Evolutionary conservation across 92 coral and sea anemone species (phyloP).

Genomic region (Nematostella vectensis): DNA sequence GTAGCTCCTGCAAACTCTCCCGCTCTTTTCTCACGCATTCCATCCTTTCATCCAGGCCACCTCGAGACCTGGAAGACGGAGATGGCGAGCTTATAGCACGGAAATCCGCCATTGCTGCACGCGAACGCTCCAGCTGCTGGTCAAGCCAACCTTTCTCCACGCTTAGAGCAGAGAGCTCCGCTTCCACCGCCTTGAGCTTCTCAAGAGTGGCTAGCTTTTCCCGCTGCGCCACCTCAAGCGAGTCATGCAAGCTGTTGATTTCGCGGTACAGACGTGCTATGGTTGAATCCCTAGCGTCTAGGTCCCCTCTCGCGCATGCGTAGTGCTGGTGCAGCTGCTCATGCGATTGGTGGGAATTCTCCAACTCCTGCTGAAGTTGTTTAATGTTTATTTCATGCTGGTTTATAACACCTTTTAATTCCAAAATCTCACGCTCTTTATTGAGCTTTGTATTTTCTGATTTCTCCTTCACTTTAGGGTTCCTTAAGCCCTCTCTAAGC

Average conservation of each 20-base stretch:
- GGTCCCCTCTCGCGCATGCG: slow-evolving; percentile 71
- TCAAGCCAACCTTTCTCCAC: slow-evolving; percentile 74
- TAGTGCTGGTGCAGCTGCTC: slow-evolving; percentile 76
- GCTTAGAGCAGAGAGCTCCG: slow-evolving; percentile 60
- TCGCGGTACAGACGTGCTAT: slow-evolving; percentile 67
- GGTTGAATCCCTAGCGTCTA: slow-evolving; percentile 77
- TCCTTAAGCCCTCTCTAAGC: slow-evolving; percentile 46
- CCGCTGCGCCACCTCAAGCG: slow-evolving; percentile 60
- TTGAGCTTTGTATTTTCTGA: slow-evolving; percentile 14
- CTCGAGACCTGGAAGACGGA: slow-evolving; percentile 21
- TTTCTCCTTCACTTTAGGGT: slow-evolving; percentile 17
- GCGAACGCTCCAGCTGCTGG: slow-evolving; percentile 48
- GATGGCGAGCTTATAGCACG: slow-evolving; percentile 22
- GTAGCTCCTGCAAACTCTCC: slow-evolving; percentile 72
- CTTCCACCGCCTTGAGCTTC: slow-evolving; percentile 58
- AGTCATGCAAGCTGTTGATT: slow-evolving; percentile 63
- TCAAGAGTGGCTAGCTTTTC: slow-evolving; percentile 55
- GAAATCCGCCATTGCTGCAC: slow-evolving; percentile 29
- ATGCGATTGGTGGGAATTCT: slow-evolving; percentile 42
- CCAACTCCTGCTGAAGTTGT: slow-evolving; percentile 65
- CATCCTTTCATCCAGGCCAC: slow-evolving; percentile 48
- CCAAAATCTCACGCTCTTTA: slow-evolving; percentile 48
- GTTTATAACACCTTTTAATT: slow-evolving; percentile 54
- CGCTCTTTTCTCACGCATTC: slow-evolving; percentile 55
- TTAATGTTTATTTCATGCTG: slow-evolving; percentile 64